Evolutionary conservation across 1,140 invertebrate genomes (phyloP).

Genomic region (Papilio aristodemus): DNA sequence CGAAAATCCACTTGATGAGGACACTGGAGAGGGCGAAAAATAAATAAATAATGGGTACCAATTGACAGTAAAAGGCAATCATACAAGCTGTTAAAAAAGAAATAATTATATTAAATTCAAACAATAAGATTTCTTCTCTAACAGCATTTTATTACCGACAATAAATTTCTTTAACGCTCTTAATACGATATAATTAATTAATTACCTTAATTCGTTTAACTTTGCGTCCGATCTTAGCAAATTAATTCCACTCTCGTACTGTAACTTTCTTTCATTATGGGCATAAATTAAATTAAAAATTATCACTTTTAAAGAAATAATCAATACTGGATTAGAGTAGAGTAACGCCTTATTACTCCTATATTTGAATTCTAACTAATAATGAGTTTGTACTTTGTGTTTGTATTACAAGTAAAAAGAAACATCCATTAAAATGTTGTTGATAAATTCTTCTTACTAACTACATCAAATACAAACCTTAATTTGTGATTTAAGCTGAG

Average conservation of each 20-base stretch:
- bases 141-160: conserved; percentile 5
- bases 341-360: too few relatives aligned
- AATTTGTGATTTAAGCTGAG: not conserved
- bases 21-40: not conserved
- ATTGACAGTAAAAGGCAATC: not conserved
- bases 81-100: not conserved
- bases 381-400: too few relatives aligned
- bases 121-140: conserved; percentile 5
- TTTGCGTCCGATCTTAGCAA: conserved; percentile 9
- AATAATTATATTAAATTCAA: not conserved
- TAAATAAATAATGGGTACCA: not conserved
- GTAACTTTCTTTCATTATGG: not conserved
- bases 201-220: conserved; percentile 18
- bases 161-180: conserved; percentile 14
- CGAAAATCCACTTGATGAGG: too few relatives aligned
- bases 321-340: too few relatives aligned
- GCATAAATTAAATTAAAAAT: conserved; percentile 4
- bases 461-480: too few relatives aligned
- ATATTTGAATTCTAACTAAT: too few relatives aligned
- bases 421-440: too few relatives aligned
- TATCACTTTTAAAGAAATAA: too few relatives aligned
- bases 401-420: too few relatives aligned
- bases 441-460: too few relatives aligned
- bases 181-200: conserved; percentile 15
- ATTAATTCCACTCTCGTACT: conserved; percentile 4